Conservation (phyloP, 1,140 invertebrate genomes). For the Hycleus phaleratus region DNA sequence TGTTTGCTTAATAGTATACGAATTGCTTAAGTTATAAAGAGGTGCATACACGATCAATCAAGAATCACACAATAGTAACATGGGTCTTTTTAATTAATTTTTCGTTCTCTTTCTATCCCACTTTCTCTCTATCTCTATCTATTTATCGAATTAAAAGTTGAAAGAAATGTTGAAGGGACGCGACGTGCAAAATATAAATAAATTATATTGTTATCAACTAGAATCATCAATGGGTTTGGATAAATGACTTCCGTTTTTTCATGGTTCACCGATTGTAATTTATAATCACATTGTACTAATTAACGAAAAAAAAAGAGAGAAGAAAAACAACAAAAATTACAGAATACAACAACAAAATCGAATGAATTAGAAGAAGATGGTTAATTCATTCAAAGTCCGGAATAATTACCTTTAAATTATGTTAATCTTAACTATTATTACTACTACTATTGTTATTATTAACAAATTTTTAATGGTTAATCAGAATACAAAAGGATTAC, state of each 20-base stretch:
- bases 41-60: too few species aligned
- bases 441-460: constrained; percentile 1
- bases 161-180: too few species aligned
- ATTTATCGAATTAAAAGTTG: too few species aligned
- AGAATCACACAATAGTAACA: too few species aligned
- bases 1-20: too few species aligned
- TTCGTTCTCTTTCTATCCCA: too few species aligned
- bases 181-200: constrained; percentile 8
- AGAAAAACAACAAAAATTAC: neutral
- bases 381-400: constrained; percentile 16
- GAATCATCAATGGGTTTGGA: constrained; percentile 21
- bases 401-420: constrained; percentile 17
- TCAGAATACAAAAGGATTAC: too few species aligned
- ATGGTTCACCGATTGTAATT: constrained; percentile 26
- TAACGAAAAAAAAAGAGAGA: constrained; percentile 1
- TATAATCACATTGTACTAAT: constrained; percentile 22
- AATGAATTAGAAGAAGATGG: neutral
- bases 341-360: too few species aligned
- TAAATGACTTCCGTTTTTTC: constrained; percentile 29
- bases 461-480: neutral
- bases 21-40: too few species aligned
- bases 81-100: too few species aligned
- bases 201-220: constrained; percentile 14
- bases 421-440: constrained; percentile 15
- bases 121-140: too few species aligned